Evolutionary conservation across 2,797 vertebrate genomes (phyloP).

Genomic region (Centropyge bicolor): DNA sequence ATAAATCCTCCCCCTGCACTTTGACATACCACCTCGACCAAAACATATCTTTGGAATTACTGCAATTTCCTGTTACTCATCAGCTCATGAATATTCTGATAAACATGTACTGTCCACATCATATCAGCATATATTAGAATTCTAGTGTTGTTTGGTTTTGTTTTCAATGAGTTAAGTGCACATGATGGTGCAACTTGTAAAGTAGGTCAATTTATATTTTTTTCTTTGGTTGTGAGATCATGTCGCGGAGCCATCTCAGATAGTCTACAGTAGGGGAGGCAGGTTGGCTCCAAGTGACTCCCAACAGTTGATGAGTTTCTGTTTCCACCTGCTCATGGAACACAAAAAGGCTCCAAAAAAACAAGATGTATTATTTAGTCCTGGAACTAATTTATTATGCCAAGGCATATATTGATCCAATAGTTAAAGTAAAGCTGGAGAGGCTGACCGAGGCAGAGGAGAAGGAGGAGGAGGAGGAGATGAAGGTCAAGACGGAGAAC

Average conservation of each 20-base stretch:
- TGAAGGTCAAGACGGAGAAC: constrained; percentile 62
- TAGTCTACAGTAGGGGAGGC: constrained; percentile 31
- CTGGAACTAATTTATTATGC: constrained; percentile 65
- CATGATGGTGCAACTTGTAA: neutral
- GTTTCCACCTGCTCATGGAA: constrained; percentile 30
- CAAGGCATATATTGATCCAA: constrained; percentile 68
- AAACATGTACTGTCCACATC: neutral
- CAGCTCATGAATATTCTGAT: neutral
- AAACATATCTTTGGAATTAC: no score
- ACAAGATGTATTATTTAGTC: constrained; percentile 66
- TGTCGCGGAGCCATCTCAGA: constrained; percentile 23
- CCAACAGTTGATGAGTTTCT: constrained; percentile 47
- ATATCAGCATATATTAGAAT: neutral
- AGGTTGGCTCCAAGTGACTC: constrained; percentile 9
- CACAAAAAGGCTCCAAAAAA: constrained; percentile 49
- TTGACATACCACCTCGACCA: no score
- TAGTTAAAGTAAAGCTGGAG: constrained; percentile 49
- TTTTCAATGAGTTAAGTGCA: neutral
- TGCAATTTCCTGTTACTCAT: neutral
- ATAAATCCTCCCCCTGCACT: no score
- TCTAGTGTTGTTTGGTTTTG: neutral
- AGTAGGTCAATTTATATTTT: neutral
- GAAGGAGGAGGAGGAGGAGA: constrained; percentile 38
- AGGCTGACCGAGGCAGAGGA: constrained; percentile 43
- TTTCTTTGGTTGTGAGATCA: constrained; percentile 23